These are phyloP conservation scores for Phrynocephalus versicolor DNA, from an alignment of 2,113 vertebrate genomes.

Conservation along the genomic window DNA sequence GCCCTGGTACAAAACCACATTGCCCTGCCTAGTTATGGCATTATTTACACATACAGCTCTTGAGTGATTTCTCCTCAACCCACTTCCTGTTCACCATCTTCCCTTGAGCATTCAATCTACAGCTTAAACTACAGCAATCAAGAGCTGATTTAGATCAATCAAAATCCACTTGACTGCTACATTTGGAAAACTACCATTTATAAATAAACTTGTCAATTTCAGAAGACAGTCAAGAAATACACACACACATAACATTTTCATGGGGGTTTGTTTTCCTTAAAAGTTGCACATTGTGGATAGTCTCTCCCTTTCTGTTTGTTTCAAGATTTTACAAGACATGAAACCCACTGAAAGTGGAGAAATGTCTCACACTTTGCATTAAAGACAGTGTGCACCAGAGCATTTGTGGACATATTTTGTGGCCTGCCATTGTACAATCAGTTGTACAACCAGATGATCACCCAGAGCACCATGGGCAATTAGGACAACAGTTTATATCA, in stretches of 20 bases:
- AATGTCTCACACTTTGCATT: too few relatives aligned
- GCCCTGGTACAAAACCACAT: too few relatives aligned
- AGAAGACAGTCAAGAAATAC: background rate
- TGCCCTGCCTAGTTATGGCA: background rate
- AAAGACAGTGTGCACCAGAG: too few relatives aligned
- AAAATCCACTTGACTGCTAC: background rate
- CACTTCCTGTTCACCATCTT: too few relatives aligned
- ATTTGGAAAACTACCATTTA: background rate
- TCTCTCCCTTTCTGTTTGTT: background rate
- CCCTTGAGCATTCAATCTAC: too few relatives aligned
- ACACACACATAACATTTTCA: background rate
- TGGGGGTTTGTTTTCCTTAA: background rate
- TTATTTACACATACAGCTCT: background rate
- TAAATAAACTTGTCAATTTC: background rate
- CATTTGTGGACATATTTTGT: too few relatives aligned
- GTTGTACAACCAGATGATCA: too few relatives aligned
- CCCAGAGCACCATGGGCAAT: too few relatives aligned
- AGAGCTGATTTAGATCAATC: too few relatives aligned
- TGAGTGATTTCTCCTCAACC: background rate
- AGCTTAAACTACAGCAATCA: too few relatives aligned
- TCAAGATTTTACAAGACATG: background rate
- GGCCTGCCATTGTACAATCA: too few relatives aligned
- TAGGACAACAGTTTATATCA: background rate
- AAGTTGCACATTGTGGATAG: background rate
- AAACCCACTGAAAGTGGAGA: background rate